A percentile compares a stretch with the other conserved stretches of the same genome.
Evolutionary conservation across 2,113 vertebrate genomes (phyloP).

Genomic region (Oxyruncus cristatus): DNA sequence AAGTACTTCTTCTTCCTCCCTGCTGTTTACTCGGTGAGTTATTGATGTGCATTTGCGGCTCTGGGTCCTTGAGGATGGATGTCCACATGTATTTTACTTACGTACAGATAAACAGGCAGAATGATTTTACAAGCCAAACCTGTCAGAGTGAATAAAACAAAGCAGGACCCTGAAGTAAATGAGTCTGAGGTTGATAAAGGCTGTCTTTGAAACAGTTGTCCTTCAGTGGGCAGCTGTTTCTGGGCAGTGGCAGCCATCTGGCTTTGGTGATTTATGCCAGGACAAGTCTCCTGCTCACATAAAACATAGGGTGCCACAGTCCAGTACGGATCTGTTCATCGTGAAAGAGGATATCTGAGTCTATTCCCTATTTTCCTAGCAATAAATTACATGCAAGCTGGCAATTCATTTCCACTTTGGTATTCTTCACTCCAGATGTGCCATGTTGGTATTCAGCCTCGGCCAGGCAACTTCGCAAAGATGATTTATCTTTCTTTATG

Average conservation of each 20-base stretch:
- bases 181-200: slow-evolving; percentile 16
- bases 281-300: neutral
- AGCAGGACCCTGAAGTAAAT: slow-evolving; percentile 5
- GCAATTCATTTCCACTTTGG: neutral
- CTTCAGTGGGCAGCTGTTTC: neutral
- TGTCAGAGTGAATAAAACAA: slow-evolving; percentile 32
- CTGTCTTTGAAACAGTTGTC: slow-evolving; percentile 30
- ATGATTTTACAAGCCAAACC: slow-evolving; percentile 30
- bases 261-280: slow-evolving; percentile 15
- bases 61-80: neutral
- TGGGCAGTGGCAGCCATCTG: neutral
- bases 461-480: neutral
- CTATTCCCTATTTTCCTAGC: neutral
- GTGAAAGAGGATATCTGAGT: neutral
- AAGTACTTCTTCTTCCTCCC: slow-evolving; percentile 42
- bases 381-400: neutral
- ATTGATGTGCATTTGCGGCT: slow-evolving; percentile 30
- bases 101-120: neutral
- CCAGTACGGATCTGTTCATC: neutral
- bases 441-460: neutral
- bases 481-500: neutral
- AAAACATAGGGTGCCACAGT: slow-evolving; percentile 1
- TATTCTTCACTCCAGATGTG: neutral
- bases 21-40: slow-evolving; percentile 16
- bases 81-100: slow-evolving; percentile 15